Evolutionary conservation across 2,888 invertebrate genomes (phyloP).

Genomic region (Monopis laevigella): DNA sequence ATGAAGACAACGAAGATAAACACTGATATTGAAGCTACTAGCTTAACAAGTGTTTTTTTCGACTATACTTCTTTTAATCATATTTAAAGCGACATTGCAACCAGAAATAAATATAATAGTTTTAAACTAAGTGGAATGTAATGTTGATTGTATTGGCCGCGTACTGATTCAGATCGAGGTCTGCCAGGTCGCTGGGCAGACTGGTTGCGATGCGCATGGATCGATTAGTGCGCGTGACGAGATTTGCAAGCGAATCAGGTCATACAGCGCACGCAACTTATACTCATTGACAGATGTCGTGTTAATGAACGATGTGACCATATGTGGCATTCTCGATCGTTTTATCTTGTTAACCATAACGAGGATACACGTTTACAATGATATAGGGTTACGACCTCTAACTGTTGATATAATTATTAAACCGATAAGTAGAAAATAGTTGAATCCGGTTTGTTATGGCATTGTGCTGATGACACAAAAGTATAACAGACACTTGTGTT

Average conservation of each 20-base stretch:
- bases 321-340: slow-evolving; percentile 1
- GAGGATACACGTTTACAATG: no score
- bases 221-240: slow-evolving; percentile 22
- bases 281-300: slow-evolving; percentile 5
- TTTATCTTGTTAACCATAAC: no score
- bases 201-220: slow-evolving; percentile 36
- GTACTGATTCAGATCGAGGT: slow-evolving; percentile 57
- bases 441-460: not conserved
- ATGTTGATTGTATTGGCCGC: slow-evolving; percentile 41
- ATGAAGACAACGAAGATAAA: no score
- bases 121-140: slow-evolving; percentile 36
- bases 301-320: slow-evolving; percentile 10
- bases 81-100: no score
- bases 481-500: slow-evolving; percentile 4
- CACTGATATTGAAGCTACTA: no score
- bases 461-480: slow-evolving; percentile 4
- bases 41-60: no score
- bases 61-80: no score
- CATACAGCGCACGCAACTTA: slow-evolving; percentile 28
- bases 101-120: no score
- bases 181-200: slow-evolving; percentile 39
- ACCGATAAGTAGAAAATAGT: slow-evolving; percentile 1
- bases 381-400: no score
- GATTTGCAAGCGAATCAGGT: slow-evolving; percentile 33
- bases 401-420: no score